phyloP scores from a whole-genome alignment of 1,140 invertebrate species.

The Drosophila ercepeae region DNA sequence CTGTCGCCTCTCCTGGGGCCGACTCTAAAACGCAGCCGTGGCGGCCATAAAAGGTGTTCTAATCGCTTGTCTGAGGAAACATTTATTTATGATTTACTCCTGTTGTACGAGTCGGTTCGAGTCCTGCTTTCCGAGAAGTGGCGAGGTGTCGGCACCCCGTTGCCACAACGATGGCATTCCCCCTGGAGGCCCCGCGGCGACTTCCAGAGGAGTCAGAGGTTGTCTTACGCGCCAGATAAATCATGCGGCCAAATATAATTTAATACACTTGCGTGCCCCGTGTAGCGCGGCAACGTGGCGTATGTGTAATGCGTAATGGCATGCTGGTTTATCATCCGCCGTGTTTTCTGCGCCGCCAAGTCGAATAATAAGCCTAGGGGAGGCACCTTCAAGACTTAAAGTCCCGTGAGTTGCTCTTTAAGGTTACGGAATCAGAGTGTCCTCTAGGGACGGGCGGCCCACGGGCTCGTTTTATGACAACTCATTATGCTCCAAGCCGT shows the following conservation, averaged over 20 bases:
- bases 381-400: not conserved
- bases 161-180: no score
- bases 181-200: constrained; percentile 3
- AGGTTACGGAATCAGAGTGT: not conserved
- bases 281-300: constrained; percentile 39
- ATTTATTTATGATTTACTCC: constrained; percentile 58
- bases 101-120: constrained; percentile 23
- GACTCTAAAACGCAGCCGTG: constrained; percentile 24
- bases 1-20: not conserved
- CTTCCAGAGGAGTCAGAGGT: constrained; percentile 11
- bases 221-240: constrained; percentile 55
- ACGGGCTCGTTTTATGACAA: not conserved
- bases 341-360: constrained; percentile 49
- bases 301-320: constrained; percentile 57
- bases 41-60: constrained; percentile 9
- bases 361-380: constrained; percentile 46
- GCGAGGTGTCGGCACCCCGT: not conserved
- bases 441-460: not conserved
- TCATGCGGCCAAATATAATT: constrained; percentile 71
- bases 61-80: constrained; percentile 4
- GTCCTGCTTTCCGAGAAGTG: not conserved
- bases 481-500: constrained; percentile 26
- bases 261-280: constrained; percentile 52
- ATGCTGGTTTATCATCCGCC: constrained; percentile 66
- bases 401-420: not conserved